Evolutionary conservation across 2,888 invertebrate species (phyloP), one percentile per base, ranked within the genome.

Genomic region (Leptinotarsa haldemani): DNA sequence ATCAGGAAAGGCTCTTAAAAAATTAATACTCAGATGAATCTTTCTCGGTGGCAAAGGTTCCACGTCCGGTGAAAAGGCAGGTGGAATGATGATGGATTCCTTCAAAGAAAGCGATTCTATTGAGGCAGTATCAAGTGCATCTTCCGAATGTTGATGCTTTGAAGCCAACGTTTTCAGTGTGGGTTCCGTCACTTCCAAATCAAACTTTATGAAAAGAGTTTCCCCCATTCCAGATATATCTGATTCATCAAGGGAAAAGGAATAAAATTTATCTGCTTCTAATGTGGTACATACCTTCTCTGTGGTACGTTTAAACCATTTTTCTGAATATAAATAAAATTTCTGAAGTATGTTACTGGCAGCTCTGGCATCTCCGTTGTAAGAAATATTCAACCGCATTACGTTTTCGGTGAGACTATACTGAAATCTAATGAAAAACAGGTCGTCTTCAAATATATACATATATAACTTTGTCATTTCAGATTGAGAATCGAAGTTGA

Each of bases 331-430:
- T 50, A 74, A n/a, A 47, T 40, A 48, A 46, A 74, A 68, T 61
- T 70, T 53, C 65, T 74, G 70, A 9, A 20, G 47, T 12, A 73
- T 65, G 25, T 25, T 61, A 47, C 65, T 61, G 40, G 69, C 73
- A 50, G 18, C 58, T 40, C 52, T 65, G 40, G 48, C 22, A 50
- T 58, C 52, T 16, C 73, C 73, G 30, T 69, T 47, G 20, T 65
- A 56, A 12, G 48, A 50, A 50, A 69, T 20, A 22, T 69, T 65
- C n/a, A 73, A 20, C 12, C 20, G 15, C 40, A 73, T 46, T n/a
- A n/a, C 52, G 22, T 50, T 30, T 13, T 73, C 65, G 3, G 30
- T 0, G 12, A 18, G 61, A 40, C 68, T 74, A 40, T 20, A 64
- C 30, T 13, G 50, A 13, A 74, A 30, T 25, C 20, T 25, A 9